Evolutionary conservation across 1,140 invertebrate genomes (phyloP), one percentile per base, ranked within the genome.

Genomic region (Bombus impatiens): DNA sequence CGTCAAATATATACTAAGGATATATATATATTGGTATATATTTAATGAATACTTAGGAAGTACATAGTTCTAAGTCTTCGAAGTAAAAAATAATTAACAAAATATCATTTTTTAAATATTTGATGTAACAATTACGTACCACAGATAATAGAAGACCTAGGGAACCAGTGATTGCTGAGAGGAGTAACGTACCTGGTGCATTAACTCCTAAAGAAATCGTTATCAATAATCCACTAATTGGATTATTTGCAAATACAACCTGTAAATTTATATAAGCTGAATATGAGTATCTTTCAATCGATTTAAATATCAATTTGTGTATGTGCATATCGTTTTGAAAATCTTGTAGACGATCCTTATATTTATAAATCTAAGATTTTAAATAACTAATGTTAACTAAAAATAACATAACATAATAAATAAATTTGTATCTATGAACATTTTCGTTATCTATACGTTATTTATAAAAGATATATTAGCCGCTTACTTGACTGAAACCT

Each of bases 191-290:
- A 32, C 90, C 82, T 15, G 94, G 92, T 71, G 91, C 84, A n/a
- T 92, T 84, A 68, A 88, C 87, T 86, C 89, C 92, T 67, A 95
- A 85, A 15, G 93, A 93, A 42, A 94, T 86, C 25, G 94, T 89
- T 80, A 95, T 93, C 22, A 95, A 78, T 18, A 95, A 78, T 42
- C 95, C 95, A 79, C 93, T 94, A 59, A 96, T 89, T 40, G 95
- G 95, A 91, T 96, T 95, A 87, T 95, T 95, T 22, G 94, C 93
- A 65, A 95, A 94, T 15, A 92, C 87, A 1, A 93, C 92, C 95
- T 96, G 87, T 22, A 91, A 91, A 84, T 77, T 84, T 77, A 40
- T 40, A 71, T 15, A 10, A 35, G 13, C 18, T 67, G n/a, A n/a
- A 75, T 35, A 78, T 68, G 1, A 37, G 13, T 32, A n/a, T 67